Base-by-base conservation (phyloP, 2,113 vertebrate genomes). In the Ceyx melanurus region DNA sequence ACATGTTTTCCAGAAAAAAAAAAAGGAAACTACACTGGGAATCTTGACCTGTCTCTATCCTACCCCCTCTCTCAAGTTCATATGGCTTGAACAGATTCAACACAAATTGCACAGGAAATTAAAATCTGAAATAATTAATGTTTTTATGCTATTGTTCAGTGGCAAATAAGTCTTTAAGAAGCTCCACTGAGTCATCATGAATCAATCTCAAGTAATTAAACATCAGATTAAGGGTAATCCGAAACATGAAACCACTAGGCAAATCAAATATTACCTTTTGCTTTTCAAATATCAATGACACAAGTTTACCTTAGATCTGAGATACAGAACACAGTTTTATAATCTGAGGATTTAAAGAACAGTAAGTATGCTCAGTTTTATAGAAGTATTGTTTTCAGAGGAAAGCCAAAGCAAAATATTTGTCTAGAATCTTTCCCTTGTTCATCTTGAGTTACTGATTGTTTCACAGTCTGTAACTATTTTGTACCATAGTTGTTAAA, bases 371-470 rank as follows among this genome's bases (percentile, higher is more conserved):
- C 10, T 65, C 26, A 10, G 2, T 53, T 57, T 15, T 22, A 23
- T 21, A 26, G 58, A 76, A 85, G 82, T 22, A 57, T 8, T 68
- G 4, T 68, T 72, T 67, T 82, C 0, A 2, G 31, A 73, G 4
- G 3, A 40, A 90, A 79, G 53, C 2, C 8, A 8, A 71, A 89
- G 33, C 10, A 58, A 81, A 82, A 53, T 4, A 0, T 37, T 80
- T 33, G 28, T 0, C 5, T 68, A 13, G 0, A 17, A 2, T 33
- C 3, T 19, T 74, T 57, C n/a, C 68, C 14, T 45, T 10, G 1
- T 35, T 81, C 28, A 73, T 35, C 37, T 13, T 4, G 2, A n/a
- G 31, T 28, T 71, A 13, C 26, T 66, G 20, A 60, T 46, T 22
- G 5, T 53, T 81, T 89, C 29, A 46, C 10, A 37, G 2, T 25